Evolutionary conservation across 2,888 invertebrate genomes (phyloP), one percentile per base, ranked within the genome.

Genomic region (Ernsta delagoae): DNA sequence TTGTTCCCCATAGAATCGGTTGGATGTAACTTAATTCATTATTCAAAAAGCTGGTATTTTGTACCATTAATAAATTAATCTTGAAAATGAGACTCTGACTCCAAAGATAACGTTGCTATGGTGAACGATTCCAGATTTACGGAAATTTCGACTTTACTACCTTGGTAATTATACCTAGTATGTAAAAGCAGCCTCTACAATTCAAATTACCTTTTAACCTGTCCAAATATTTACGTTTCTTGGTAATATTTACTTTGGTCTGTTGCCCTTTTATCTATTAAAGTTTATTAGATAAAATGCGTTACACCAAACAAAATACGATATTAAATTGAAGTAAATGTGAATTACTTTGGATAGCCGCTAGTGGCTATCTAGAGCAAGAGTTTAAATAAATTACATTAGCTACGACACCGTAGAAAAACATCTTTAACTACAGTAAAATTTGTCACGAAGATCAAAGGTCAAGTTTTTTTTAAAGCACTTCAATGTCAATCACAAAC

Each of bases 211-310:
- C 16, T 59, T 59, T 59, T 59, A 39, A 59, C 36, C 36, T n/a
- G 39, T 2, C 34, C 39, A 59, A 59, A 59, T 59, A 59, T 59
- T 59, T 59, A 39, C 39, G 59, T 39, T 39, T 36, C 59, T 4
- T n/a, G 12, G 5, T 59, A 16, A 59, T 59, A 16, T 59, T 59
- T 59, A 36, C 59, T 36, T 59, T 59, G 39, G 59, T 39, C 59
- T 36, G 16, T 8, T 39, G 59, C 12, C 16, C 39, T 41, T 59
- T 59, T 39, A 39, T 39, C 34, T 39, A 59, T 59, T 39, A 59
- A 53, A 31, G 9, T 53, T 53, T 31, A 53, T 53, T 53, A 53
- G 24, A 53, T 53, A 53, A 53, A 53, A 53, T 8, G 24, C 9
- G 24, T 24, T 24, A 24, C 45, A n/a, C 5, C 7, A 31, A 54